Evolutionary conservation across 92 coral and sea anemone species (phyloP), one percentile per base, ranked within the genome.

Genomic region (Montipora capitata): DNA sequence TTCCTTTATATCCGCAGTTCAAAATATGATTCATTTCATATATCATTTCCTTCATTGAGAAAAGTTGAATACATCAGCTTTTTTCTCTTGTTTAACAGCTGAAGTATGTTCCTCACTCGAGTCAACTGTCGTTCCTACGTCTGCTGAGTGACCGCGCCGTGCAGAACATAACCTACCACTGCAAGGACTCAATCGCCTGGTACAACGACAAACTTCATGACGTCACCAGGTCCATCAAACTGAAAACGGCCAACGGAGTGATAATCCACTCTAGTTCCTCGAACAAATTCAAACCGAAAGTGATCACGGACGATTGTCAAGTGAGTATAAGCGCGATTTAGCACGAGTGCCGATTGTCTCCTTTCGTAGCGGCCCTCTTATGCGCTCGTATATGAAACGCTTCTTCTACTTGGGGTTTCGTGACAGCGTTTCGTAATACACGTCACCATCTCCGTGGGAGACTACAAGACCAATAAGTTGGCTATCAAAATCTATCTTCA

Each of bases 151-250:
- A 94, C 86, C 96, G 95, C 87, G 98, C 98, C 51, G 90, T 82
- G 80, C 99, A 97, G 84, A 94, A 84, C 44, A 87, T 97, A 54
- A 95, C 97, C 27, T 97, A 97, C 79, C 99, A 97, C 71, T 97
- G 99, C 80, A 95, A 91, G 69, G 91, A 97, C 91, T 97, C 99
- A 27, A 93, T 86, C 14, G 99, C 99, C 11, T 97, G 99, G 99
- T 82, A 73, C 73, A 86, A 88, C 74, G 79, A 92, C 76, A 93
- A 91, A 44, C 83, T 85, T 71, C 59, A 84, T 67, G 92, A 88
- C 78, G 82, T 88, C 74, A 83, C 74, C 5, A 86, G 92, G 62
- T 97, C 98, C 59, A 78, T 97, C 85, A 95, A 90, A 83, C 70
- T 97, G 78, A 93, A 75, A 94, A 98, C 98, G 17, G 96, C 90